Conservation (phyloP, 2,113 vertebrate genomes). For the Ciconia boyciana region DNA sequence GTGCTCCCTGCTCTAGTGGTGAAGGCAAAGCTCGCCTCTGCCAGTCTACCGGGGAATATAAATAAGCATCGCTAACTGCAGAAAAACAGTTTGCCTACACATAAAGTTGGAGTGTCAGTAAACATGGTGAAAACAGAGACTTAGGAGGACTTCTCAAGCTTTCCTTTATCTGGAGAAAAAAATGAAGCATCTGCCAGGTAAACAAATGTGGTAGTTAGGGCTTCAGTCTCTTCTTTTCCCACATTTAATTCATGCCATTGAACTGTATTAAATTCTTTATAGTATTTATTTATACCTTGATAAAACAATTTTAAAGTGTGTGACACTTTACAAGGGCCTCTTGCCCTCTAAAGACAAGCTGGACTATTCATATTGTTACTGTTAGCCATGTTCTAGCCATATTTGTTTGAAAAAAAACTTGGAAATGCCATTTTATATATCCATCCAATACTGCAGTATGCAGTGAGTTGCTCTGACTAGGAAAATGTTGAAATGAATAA, state of each 20-base stretch:
- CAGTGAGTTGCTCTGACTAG: conserved; percentile 38
- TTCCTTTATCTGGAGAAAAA: not conserved
- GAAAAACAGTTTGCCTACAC: not conserved
- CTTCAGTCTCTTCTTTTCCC: not conserved
- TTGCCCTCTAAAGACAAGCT: not conserved
- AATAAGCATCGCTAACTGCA: not conserved
- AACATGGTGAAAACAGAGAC: not conserved
- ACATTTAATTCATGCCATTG: not conserved
- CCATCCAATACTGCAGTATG: not conserved
- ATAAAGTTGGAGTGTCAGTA: not conserved
- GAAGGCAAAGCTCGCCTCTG: not conserved
- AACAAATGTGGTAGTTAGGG: not conserved
- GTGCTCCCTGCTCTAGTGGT: not conserved
- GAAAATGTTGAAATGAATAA: conserved; percentile 53
- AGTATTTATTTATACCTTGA: not conserved
- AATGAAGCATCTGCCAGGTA: not conserved
- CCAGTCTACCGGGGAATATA: not conserved
- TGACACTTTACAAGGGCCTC: not conserved
- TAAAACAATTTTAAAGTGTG: not conserved
- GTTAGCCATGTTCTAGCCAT: not conserved
- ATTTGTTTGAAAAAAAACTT: not conserved
- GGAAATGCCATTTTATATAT: conserved; percentile 56
- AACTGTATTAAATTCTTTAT: not conserved
- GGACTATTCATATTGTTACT: not conserved
- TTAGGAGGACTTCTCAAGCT: not conserved